These are phyloP conservation scores for Saccopteryx leptura DNA, from an alignment of 2,113 vertebrate species.

Conservation along the genomic window DNA sequence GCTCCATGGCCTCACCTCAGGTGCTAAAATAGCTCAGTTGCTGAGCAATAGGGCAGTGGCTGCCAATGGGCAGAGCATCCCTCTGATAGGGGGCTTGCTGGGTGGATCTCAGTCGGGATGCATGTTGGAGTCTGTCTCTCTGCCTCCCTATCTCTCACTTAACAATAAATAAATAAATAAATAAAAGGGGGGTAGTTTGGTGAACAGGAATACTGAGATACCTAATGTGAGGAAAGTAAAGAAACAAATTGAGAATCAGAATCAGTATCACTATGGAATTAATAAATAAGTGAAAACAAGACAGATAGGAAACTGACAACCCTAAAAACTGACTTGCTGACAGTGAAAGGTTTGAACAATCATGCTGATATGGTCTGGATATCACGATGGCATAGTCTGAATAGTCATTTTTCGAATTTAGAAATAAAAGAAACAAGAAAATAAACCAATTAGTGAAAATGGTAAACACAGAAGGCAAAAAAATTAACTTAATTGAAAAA, in stretches of 20 bases:
- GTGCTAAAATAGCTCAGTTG: too few species aligned
- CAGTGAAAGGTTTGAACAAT: not conserved
- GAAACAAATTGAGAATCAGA: conserved; percentile 26
- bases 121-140: too few species aligned
- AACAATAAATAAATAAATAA: too few species aligned
- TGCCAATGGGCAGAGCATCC: too few species aligned
- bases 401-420: conserved; percentile 19
- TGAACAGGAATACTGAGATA: not conserved
- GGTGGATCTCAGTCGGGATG: too few species aligned
- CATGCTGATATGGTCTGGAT: not conserved
- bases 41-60: too few species aligned
- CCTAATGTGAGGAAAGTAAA: not conserved
- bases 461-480: conserved; percentile 22
- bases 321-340: not conserved
- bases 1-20: too few species aligned
- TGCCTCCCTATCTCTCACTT: too few species aligned
- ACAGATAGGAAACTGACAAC: not conserved
- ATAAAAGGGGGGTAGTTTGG: not conserved
- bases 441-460: conserved; percentile 21
- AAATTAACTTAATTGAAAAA: not conserved
- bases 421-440: not conserved
- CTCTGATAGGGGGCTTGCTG: too few species aligned
- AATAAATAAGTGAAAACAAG: conserved; percentile 35
- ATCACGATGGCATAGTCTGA: not conserved
- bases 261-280: not conserved